phyloP scores from a whole-genome alignment of 2,888 invertebrate genomes.

The Sarcophaga variegata region DNA sequence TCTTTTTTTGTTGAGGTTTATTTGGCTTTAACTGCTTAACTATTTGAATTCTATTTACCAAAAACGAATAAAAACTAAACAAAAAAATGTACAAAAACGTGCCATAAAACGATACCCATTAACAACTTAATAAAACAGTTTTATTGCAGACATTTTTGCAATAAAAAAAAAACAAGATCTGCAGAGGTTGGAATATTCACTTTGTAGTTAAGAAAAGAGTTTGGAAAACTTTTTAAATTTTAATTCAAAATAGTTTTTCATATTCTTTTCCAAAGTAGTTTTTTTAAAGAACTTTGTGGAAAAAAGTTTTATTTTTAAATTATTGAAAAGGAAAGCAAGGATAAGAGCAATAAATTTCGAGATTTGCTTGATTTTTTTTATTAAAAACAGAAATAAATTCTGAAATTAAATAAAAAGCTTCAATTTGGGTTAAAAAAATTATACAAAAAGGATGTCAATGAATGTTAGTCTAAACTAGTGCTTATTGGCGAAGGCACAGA shows the following conservation, averaged over 20 bases:
- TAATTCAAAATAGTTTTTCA: not conserved
- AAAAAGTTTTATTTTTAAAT: not conserved
- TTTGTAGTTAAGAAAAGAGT: too few relatives aligned
- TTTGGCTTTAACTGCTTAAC: not conserved
- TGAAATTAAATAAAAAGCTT: too few relatives aligned
- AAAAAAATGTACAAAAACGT: not conserved
- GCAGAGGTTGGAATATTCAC: not conserved
- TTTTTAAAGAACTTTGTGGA: not conserved
- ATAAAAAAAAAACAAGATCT: too few relatives aligned
- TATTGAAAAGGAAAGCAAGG: not conserved
- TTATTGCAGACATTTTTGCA: not conserved
- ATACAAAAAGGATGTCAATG: too few relatives aligned
- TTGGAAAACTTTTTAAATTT: not conserved
- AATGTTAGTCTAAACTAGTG: too few relatives aligned
- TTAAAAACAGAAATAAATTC: not conserved
- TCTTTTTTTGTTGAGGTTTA: not conserved
- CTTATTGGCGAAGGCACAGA: too few relatives aligned
- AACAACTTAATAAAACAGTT: conserved; percentile 9
- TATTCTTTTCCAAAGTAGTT: not conserved
- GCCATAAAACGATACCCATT: conserved; percentile 18
- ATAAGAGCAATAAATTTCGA: not conserved
- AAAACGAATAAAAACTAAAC: not conserved
- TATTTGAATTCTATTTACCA: too few relatives aligned
- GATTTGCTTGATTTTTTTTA: not conserved
- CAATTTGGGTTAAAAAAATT: too few relatives aligned